Conservation (phyloP, 1,140 invertebrate genomes). For the Dryas iulia region DNA sequence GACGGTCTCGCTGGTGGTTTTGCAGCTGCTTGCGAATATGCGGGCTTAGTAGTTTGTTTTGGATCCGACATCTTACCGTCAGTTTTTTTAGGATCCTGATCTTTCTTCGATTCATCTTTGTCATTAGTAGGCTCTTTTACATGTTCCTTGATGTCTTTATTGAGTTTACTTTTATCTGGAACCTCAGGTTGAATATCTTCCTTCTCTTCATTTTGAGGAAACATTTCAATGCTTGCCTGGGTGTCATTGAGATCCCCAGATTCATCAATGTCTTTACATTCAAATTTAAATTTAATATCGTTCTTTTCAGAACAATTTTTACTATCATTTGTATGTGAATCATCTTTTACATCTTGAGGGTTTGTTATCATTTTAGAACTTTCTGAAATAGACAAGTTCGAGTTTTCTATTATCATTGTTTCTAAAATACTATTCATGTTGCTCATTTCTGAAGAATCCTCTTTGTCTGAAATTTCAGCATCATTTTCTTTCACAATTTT, state of each 20-base stretch:
- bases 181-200: not conserved
- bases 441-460: slow-evolving; percentile 6
- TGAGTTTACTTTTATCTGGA: not conserved
- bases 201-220: not conserved
- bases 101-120: slow-evolving; percentile 44
- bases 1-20: slow-evolving; percentile 72
- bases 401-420: slow-evolving; percentile 1
- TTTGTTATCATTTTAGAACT: not conserved
- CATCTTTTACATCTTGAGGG: not conserved
- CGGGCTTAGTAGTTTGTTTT: slow-evolving; percentile 55
- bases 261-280: not conserved
- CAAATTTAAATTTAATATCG: no score
- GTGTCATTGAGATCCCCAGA: not conserved
- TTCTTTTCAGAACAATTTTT: not conserved
- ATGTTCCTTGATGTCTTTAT: slow-evolving; percentile 20
- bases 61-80: slow-evolving; percentile 44
- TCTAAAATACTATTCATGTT: slow-evolving; percentile 7
- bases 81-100: slow-evolving; percentile 42
- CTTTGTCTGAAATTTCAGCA: slow-evolving; percentile 6
- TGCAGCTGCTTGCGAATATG: slow-evolving; percentile 76
- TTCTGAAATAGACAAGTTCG: not conserved
- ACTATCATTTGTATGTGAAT: not conserved
- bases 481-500: slow-evolving; percentile 19
- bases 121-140: slow-evolving; percentile 8
- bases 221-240: not conserved